Base-by-base conservation (phyloP, 2,797 vertebrate species). In the Betta splendens region DNA sequence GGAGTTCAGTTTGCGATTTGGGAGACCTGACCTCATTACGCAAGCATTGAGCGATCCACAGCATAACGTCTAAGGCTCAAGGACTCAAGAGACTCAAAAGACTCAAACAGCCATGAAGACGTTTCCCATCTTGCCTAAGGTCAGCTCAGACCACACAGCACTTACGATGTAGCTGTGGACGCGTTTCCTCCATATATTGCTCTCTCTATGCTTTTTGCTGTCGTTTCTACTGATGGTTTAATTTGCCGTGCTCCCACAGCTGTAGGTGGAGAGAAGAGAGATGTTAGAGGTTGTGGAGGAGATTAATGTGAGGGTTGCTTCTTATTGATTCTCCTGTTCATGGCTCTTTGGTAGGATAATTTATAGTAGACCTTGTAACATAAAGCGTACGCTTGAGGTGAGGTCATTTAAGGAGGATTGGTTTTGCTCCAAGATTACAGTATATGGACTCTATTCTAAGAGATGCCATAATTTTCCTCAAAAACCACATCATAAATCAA, bases 191-290 rank as follows among this genome's bases (percentile, higher is more conserved):
- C 64, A 47, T 48, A 2, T 47, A 43, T 61, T 65, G 46, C 32
- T 33, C 43, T 75, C 66, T 48, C 25, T 35, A 12, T 40, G 22
- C 48, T 44, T 55, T 38, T 60, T 56, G 43, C 16, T 17, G 10
- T 31, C 33, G 35, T 48, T 28, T 66, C 36, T 39, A 38, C 46
- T 17, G 49, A 49, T 49, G 40, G 53, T 37, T 65, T 65, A 75
- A 63, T 80, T 87, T 77, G 43, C 75, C 42, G 81, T 86, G 87
- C 83, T 75, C 46, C 31, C 21, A n/a, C n/a, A 21, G 38, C 21
- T 58, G 49, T 8, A 45, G 60, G 47, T 56, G 68, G 64, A 82
- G 74, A 79, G 60, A 31, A 11, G 59, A 75, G 55, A 70, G 26
- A 59, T 23, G 23, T 69, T 69, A 69, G n/a, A n/a, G n/a, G n/a